Percentiles rank a stretch among this genome's conserved stretches.
These are phyloP conservation scores for Nothocercus nigrocapillus DNA, from an alignment of 2,113 vertebrate genomes.

Conservation along the genomic window DNA sequence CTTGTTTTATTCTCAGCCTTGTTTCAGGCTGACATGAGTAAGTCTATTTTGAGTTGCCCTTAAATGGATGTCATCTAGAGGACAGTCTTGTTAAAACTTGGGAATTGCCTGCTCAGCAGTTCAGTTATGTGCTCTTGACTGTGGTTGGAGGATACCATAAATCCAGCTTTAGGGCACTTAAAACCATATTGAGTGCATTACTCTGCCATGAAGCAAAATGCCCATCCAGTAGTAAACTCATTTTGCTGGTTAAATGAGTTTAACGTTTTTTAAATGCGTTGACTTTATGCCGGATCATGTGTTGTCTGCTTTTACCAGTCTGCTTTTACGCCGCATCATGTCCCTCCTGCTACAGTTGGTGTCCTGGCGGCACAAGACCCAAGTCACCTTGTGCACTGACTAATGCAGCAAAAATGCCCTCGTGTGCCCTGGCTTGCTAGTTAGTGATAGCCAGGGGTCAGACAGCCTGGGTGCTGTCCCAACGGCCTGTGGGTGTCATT, in stretches of 20 bases:
- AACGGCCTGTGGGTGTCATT: fast-evolving
- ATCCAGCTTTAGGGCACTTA: slow-evolving; percentile 1
- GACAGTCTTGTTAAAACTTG: slow-evolving; percentile 54
- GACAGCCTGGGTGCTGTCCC: fast-evolving
- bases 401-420: neutral
- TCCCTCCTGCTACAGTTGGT: neutral
- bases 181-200: neutral
- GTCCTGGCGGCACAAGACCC: neutral
- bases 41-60: slow-evolving; percentile 37
- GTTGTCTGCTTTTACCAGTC: neutral
- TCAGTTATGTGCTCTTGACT: neutral
- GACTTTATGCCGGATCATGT: slow-evolving; percentile 40
- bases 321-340: slow-evolving; percentile 47
- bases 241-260: neutral
- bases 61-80: slow-evolving; percentile 27
- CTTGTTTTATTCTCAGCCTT: neutral
- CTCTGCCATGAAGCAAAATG: neutral
- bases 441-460: neutral
- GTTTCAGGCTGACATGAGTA: neutral
- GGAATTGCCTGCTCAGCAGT: slow-evolving; percentile 44
- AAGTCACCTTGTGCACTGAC: neutral
- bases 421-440: neutral
- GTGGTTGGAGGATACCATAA: neutral
- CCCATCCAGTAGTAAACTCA: neutral
- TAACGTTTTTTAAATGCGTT: neutral